phyloP scores from a whole-genome alignment of 2,888 invertebrate genomes.

The Polydrusus cervinus region DNA sequence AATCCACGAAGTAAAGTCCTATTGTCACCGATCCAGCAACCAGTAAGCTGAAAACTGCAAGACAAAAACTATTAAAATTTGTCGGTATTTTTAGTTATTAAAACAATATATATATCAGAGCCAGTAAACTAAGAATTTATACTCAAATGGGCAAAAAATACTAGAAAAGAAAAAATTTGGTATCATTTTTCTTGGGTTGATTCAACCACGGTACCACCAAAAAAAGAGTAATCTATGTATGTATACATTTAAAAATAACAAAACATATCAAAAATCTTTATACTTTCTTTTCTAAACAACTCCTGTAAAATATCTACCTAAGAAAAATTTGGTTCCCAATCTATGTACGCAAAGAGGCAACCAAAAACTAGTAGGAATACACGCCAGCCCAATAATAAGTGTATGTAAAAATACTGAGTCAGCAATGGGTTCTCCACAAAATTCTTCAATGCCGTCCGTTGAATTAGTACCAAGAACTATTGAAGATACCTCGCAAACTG shows the following conservation, averaged over 20 bases:
- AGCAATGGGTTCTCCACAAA: slow-evolving; percentile 79
- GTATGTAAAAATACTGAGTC: slow-evolving; percentile 83
- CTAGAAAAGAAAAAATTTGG: too few relatives aligned
- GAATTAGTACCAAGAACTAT: slow-evolving; percentile 72
- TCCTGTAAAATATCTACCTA: slow-evolving; percentile 74
- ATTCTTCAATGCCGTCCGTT: slow-evolving; percentile 70
- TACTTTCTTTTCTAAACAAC: too few relatives aligned
- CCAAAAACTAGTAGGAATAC: slow-evolving; percentile 87
- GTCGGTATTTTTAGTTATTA: too few relatives aligned
- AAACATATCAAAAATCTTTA: too few relatives aligned
- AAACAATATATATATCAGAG: too few relatives aligned
- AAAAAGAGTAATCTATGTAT: neutral
- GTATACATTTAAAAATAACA: too few relatives aligned
- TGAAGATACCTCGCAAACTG: slow-evolving; percentile 85
- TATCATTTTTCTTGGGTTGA: too few relatives aligned
- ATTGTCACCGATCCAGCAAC: slow-evolving; percentile 83
- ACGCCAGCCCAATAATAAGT: slow-evolving; percentile 85
- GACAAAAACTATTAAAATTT: slow-evolving; percentile 20
- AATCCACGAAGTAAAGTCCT: slow-evolving; percentile 83
- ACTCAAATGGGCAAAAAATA: too few relatives aligned
- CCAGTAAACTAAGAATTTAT: too few relatives aligned
- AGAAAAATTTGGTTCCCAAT: slow-evolving; percentile 87
- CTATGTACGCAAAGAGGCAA: slow-evolving; percentile 86
- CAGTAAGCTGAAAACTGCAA: slow-evolving; percentile 83
- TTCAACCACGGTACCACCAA: too few relatives aligned